Evolutionary conservation across 2,888 invertebrate species (phyloP).

Genomic region (Belgica antarctica): DNA sequence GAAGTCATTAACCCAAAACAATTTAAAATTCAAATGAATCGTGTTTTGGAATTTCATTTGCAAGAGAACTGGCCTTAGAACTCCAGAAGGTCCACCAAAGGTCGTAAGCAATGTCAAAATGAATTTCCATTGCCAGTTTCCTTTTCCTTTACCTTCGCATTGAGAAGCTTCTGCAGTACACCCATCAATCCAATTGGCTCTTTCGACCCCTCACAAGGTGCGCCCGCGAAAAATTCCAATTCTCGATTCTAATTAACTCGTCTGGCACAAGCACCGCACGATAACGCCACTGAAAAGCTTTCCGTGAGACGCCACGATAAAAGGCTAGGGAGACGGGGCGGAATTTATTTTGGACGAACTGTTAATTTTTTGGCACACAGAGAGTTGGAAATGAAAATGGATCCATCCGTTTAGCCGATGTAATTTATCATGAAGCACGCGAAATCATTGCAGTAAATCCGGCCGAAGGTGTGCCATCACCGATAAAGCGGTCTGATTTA

Average conservation of each 20-base stretch:
- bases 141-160: slow-evolving; percentile 8
- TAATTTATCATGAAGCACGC: slow-evolving; percentile 17
- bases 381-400: slow-evolving; percentile 10
- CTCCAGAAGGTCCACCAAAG: slow-evolving; percentile 3
- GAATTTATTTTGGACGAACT: not conserved
- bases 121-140: slow-evolving; percentile 9
- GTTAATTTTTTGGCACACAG: slow-evolving; percentile 14
- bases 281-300: not conserved
- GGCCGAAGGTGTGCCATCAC: not conserved
- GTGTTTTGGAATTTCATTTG: not conserved
- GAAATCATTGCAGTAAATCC: slow-evolving; percentile 1
- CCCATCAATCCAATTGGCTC: not conserved
- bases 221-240: slow-evolving; percentile 3
- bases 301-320: slow-evolving; percentile 9
- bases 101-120: not conserved
- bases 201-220: not conserved
- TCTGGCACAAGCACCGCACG: not conserved
- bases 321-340: too few relatives aligned
- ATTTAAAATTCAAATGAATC: not conserved
- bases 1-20: not conserved
- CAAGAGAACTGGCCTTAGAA: not conserved
- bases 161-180: not conserved
- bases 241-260: slow-evolving; percentile 9
- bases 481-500: slow-evolving; percentile 13
- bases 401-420: not conserved